Conservation (phyloP, 2,113 vertebrate species). For the Procavia capensis region DNA sequence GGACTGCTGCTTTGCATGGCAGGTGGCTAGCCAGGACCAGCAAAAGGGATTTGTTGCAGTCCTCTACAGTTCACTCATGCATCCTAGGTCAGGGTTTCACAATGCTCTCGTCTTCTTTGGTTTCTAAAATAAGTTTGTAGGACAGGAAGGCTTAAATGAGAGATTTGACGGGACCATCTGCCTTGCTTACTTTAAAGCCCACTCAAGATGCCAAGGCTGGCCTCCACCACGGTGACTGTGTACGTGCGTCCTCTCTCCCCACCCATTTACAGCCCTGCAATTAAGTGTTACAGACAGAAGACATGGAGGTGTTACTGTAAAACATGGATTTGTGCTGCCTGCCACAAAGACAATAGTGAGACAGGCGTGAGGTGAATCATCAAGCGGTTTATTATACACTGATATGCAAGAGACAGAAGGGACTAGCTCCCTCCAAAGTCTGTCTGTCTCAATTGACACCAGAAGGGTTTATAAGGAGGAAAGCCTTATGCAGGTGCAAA, state of each 20-base stretch:
- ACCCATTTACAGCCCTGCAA: rapidly evolving
- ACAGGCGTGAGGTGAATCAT: too few relatives aligned
- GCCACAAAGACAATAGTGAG: too few relatives aligned
- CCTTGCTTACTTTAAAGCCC: neutral
- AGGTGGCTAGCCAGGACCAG: neutral
- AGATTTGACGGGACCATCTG: neutral
- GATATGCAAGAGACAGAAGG: too few relatives aligned
- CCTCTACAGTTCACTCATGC: neutral
- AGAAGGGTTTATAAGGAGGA: too few relatives aligned
- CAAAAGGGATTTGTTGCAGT: neutral
- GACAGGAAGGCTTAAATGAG: neutral
- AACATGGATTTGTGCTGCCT: too few relatives aligned
- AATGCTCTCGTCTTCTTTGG: neutral
- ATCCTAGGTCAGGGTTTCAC: neutral
- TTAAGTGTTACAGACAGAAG: neutral
- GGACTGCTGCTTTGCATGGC: neutral
- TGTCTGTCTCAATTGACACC: too few relatives aligned
- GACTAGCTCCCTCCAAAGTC: too few relatives aligned
- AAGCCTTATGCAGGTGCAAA: too few relatives aligned
- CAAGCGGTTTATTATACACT: too few relatives aligned
- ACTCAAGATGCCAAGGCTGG: too few relatives aligned
- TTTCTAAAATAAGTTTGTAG: neutral
- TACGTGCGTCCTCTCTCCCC: too few relatives aligned
- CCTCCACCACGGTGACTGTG: rapidly evolving
- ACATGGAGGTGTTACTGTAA: too few relatives aligned